Conservation (phyloP, 2,888 invertebrate genomes). For the Drosophila lacicola region DNA sequence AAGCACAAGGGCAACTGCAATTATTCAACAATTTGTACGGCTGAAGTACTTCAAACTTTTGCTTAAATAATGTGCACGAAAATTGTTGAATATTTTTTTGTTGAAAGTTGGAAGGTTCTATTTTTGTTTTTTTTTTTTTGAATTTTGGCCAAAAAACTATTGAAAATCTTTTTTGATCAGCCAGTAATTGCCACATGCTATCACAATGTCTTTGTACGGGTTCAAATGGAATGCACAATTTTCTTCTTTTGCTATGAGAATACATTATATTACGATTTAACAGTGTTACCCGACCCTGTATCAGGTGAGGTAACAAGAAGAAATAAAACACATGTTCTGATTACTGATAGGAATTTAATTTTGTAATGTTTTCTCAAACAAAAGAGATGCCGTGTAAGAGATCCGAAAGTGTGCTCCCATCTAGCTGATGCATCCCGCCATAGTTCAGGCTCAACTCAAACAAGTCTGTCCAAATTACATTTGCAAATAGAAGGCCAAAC, state of each 20-base stretch:
- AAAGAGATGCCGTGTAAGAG: too few species aligned
- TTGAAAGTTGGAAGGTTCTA: neutral
- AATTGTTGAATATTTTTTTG: conserved; percentile 37
- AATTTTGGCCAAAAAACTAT: conserved; percentile 12
- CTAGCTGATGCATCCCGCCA: too few species aligned
- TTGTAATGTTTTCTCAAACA: too few species aligned
- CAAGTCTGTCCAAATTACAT: too few species aligned
- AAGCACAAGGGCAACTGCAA: conserved; percentile 62
- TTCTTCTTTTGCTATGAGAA: neutral
- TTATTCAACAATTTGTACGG: conserved; percentile 75
- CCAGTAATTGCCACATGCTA: neutral
- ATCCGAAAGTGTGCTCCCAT: too few species aligned
- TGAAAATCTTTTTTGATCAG: conserved; percentile 14
- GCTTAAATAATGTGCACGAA: conserved; percentile 45
- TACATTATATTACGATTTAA: neutral
- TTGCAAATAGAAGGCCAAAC: too few species aligned
- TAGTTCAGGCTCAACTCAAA: too few species aligned
- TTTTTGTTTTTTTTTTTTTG: conserved; percentile 4
- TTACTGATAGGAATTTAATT: too few species aligned
- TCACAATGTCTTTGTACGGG: neutral
- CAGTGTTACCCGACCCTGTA: neutral
- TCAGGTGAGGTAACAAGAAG: too few species aligned
- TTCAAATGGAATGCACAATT: neutral
- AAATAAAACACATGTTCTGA: too few species aligned
- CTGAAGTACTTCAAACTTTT: conserved; percentile 70